These are phyloP conservation scores for Netelia inedita DNA, from an alignment of 2,888 invertebrate species.

Conservation along the genomic window DNA sequence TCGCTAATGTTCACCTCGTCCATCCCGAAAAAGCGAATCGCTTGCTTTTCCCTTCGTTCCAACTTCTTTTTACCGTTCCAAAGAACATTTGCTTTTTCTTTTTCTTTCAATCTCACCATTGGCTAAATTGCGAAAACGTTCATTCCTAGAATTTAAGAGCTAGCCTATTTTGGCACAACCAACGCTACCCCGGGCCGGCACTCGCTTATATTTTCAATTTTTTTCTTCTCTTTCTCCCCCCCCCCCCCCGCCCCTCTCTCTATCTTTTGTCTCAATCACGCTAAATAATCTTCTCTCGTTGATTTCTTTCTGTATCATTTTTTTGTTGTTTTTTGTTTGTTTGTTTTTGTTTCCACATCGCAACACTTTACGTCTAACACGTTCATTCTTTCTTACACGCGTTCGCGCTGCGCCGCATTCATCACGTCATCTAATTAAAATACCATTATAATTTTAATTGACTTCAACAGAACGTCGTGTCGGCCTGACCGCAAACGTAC, in stretches of 20 bases:
- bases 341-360: slow-evolving; percentile 11
- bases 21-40: slow-evolving; percentile 6
- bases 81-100: slow-evolving; percentile 2
- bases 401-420: slow-evolving; percentile 66
- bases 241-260: too few species aligned
- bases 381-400: slow-evolving; percentile 55
- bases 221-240: slow-evolving; percentile 67
- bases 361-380: neutral
- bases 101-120: slow-evolving; percentile 16
- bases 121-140: slow-evolving; percentile 42
- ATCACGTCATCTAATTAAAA: slow-evolving; percentile 72
- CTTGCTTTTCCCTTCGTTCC: neutral
- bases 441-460: slow-evolving; percentile 84
- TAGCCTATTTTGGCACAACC: slow-evolving; percentile 84
- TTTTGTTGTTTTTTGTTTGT: slow-evolving; percentile 23
- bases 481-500: slow-evolving; percentile 75
- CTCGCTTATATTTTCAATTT: slow-evolving; percentile 79
- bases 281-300: slow-evolving; percentile 40
- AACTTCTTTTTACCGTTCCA: neutral
- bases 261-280: slow-evolving; percentile 54
- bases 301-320: slow-evolving; percentile 13
- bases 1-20: slow-evolving; percentile 71
- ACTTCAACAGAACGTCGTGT: slow-evolving; percentile 82
- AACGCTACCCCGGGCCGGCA: slow-evolving; percentile 81
- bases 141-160: slow-evolving; percentile 71